Percentiles rank a stretch among this genome's conserved stretches.
Conservation (phyloP, 2,888 invertebrate species). For the Bombyx huttoni region DNA sequence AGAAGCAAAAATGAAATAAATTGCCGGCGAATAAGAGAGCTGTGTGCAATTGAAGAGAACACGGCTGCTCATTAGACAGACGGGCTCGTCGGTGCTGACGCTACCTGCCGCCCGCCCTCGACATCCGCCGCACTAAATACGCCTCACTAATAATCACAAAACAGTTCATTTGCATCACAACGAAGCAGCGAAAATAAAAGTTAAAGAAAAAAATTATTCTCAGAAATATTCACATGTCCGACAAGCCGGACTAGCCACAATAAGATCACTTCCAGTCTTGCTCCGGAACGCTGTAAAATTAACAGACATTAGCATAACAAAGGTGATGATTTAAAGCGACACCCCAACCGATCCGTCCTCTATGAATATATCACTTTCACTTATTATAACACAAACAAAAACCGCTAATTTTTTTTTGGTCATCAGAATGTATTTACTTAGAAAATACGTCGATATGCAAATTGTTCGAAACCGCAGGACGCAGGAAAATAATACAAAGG, state of each 20-base stretch:
- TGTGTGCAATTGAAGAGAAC: constrained; percentile 70
- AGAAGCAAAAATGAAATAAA: constrained; percentile 73
- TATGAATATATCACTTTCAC: constrained; percentile 50
- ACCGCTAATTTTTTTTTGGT: constrained; percentile 20
- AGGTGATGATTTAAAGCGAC: constrained; percentile 53
- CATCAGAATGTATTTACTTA: constrained; percentile 35
- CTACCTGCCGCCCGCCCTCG: constrained; percentile 8
- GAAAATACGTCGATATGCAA: constrained; percentile 35
- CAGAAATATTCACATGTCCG: constrained; percentile 48
- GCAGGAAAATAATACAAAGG: constrained; percentile 44
- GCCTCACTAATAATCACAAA: constrained; percentile 4
- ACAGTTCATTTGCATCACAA: constrained; percentile 2
- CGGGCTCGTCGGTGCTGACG: constrained; percentile 20
- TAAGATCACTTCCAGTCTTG: constrained; percentile 38
- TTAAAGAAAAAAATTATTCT: constrained; percentile 25
- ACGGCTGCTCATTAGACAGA: constrained; percentile 68
- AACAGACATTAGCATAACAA: constrained; percentile 63
- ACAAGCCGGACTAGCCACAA: constrained; percentile 34
- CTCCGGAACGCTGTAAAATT: constrained; percentile 59
- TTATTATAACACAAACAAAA: constrained; percentile 33
- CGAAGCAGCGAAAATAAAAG: constrained; percentile 5
- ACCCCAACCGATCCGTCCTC: constrained; percentile 34
- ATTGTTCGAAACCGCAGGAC: constrained; percentile 52
- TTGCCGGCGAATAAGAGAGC: constrained; percentile 68
- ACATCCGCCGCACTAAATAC: constrained; percentile 9